Percentiles rank a stretch among this genome's conserved stretches.
These are phyloP conservation scores for Prenolepis imparis DNA, from an alignment of 2,888 invertebrate species.

Conservation along the genomic window DNA sequence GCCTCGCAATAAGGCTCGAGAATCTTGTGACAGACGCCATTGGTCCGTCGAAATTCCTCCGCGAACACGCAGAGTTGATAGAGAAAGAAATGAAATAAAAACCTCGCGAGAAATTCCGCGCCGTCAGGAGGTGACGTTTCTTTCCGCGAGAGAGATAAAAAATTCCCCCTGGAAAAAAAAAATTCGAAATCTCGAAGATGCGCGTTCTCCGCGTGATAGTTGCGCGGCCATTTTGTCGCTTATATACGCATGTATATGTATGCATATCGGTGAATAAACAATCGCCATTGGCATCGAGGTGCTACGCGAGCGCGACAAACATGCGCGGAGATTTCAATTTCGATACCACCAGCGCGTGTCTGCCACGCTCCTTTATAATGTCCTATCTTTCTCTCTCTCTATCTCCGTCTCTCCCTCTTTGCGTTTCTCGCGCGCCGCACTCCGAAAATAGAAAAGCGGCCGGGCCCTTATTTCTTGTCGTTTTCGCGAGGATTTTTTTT, in stretches of 20 bases:
- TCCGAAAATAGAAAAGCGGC: conserved; percentile 70
- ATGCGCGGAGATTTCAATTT: conserved; percentile 77
- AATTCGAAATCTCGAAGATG: conserved; percentile 57
- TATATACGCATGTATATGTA: conserved; percentile 63
- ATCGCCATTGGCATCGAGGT: conserved; percentile 78
- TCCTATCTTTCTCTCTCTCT: neutral
- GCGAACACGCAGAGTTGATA: no score
- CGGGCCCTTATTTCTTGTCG: conserved; percentile 23
- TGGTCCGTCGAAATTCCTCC: no score
- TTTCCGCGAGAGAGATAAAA: neutral
- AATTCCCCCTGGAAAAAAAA: neutral
- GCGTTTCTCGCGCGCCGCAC: conserved; percentile 39
- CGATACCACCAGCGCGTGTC: conserved; percentile 5
- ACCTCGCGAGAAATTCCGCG: no score
- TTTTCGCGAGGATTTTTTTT: conserved; percentile 44
- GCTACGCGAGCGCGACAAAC: conserved; percentile 62
- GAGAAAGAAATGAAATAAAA: no score
- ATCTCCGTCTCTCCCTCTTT: neutral
- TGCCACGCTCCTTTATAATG: conserved; percentile 46
- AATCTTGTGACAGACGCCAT: no score
- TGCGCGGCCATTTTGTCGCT: conserved; percentile 82
- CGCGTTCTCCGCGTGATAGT: conserved; percentile 54
- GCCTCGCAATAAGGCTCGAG: no score
- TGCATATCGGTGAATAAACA: conserved; percentile 82
- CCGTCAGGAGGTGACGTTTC: neutral